Conservation (phyloP, 2,888 invertebrate species). For the Sphinx pinastri region DNA sequence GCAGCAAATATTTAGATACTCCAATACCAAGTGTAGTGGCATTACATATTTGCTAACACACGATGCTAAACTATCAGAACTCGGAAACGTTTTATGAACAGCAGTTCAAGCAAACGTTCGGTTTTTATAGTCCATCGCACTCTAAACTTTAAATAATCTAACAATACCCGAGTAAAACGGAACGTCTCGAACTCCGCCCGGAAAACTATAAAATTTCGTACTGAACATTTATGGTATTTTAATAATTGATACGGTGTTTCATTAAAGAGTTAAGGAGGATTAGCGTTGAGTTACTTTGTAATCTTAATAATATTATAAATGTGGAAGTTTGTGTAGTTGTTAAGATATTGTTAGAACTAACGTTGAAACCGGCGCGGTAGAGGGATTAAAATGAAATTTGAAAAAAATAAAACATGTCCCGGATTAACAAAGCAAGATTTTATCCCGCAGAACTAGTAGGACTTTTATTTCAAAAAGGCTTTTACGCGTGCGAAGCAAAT, state of each 20-base stretch:
- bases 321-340: too few species aligned
- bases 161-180: constrained; percentile 29
- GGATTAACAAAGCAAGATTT: too few species aligned
- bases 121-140: constrained; percentile 26
- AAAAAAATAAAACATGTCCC: too few species aligned
- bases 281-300: neutral
- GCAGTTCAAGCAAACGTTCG: constrained; percentile 7
- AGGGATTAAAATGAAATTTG: too few species aligned
- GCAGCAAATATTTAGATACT: neutral
- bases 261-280: neutral
- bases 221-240: constrained; percentile 28
- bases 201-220: constrained; percentile 46
- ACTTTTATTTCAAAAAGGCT: too few species aligned
- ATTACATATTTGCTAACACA: neutral
- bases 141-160: constrained; percentile 34
- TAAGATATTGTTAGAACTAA: too few species aligned
- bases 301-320: too few species aligned
- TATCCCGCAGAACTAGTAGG: too few species aligned
- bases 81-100: constrained; percentile 2
- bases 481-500: too few species aligned
- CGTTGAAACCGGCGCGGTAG: too few species aligned
- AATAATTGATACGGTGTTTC: constrained; percentile 11
- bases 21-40: neutral
- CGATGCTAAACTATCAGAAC: neutral
- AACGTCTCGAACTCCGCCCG: constrained; percentile 41